Evolutionary conservation across 2,113 vertebrate genomes (phyloP).

Genomic region (Atractosteus spatula): DNA sequence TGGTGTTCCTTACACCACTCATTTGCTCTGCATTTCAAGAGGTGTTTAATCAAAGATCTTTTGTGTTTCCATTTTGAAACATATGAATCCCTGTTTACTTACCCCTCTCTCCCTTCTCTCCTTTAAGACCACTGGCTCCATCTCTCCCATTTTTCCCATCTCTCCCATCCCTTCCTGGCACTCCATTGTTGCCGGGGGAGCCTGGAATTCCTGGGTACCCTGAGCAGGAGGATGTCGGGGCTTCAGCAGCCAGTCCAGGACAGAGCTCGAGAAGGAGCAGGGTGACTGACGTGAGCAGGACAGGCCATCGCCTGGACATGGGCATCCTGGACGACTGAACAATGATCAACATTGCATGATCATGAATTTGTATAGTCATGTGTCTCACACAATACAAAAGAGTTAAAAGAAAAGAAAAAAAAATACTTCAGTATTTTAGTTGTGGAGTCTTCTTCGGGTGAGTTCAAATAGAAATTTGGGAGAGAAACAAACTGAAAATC

Average conservation of each 20-base stretch:
- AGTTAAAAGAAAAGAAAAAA: too few species aligned
- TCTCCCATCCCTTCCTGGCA: background rate
- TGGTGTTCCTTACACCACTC: too few species aligned
- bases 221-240: background rate
- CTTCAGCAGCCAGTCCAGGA: background rate
- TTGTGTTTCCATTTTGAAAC: too few species aligned
- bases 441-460: too few species aligned
- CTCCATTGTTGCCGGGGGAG: background rate
- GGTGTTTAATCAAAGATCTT: too few species aligned
- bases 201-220: background rate
- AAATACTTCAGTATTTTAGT: too few species aligned
- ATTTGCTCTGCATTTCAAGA: too few species aligned
- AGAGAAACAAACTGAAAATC: too few species aligned
- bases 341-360: background rate
- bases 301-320: background rate
- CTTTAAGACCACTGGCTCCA: background rate
- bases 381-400: too few species aligned
- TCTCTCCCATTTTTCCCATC: conserved; percentile 1
- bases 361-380: background rate
- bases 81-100: background rate
- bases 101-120: conserved; percentile 10
- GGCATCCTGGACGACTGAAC: background rate
- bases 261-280: background rate
- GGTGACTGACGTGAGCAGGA: too few species aligned
- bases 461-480: too few species aligned